Evolutionary conservation across 2,888 invertebrate species (phyloP), one percentile per base, ranked within the genome.

Genomic region (Spisula subtruncata): DNA sequence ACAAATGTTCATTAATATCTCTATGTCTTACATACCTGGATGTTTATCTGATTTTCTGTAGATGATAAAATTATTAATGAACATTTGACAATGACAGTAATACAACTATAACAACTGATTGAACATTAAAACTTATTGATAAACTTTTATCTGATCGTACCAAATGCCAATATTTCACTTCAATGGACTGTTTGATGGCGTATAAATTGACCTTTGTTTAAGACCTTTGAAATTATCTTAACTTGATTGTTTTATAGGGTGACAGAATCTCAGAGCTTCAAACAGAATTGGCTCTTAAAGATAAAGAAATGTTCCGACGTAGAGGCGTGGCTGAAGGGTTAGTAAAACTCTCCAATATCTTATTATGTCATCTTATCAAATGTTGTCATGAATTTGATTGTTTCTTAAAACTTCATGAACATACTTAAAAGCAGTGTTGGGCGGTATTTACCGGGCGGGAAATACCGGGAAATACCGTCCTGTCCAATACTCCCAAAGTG

Each of bases 181-280:
- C 25, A 66, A 66, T 25, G 60, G 25, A 25, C 60, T 66, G n/a
- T 25, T 25, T 25, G n/a, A 12, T 66, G 60, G 25, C 12, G 8
- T 66, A 25, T 25, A n/a, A 12, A 20, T 25, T 66, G 60, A n/a
- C 60, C 25, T 25, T n/a, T 25, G 60, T 25, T 25, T 25, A 66
- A 5, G 60, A 66, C 20, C n/a, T 6, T 25, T 66, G n/a, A 10
- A 66, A 60, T 25, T 60, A n/a, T 66, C 12, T n/a, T 10, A 25
- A n/a, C 25, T 66, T 66, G 5, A 66, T 25, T 66, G 60, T n/a
- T 88, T 88, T 88, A 12, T 91, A 95, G 95, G 94, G 94, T 90
- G 83, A 86, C 56, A 93, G 93, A 85, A 92, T 95, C 54, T 81
- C 83, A 46, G 91, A 94, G 35, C 84, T 96, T 66, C 95, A 96